A percentile compares a stretch with the other conserved stretches of the same genome.
These are phyloP conservation scores for Crax fasciolata DNA, from an alignment of 2,797 vertebrate genomes.

Conservation along the genomic window DNA sequence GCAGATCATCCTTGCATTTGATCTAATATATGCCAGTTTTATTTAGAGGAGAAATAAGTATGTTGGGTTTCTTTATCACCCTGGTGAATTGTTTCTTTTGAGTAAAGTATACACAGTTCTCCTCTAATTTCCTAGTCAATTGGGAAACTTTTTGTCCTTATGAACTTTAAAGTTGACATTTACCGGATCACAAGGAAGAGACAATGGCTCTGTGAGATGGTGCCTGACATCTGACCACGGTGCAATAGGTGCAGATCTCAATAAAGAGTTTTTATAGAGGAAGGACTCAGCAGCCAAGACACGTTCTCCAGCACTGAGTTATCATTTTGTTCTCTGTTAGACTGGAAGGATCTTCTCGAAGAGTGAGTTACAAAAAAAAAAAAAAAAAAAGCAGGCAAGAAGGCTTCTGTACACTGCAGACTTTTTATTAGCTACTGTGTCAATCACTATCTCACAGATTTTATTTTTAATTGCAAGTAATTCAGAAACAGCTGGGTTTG, in stretches of 20 bases:
- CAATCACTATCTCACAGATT: background rate
- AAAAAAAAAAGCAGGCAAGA: background rate
- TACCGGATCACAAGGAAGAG: background rate
- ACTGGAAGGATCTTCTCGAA: background rate
- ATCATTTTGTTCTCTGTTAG: background rate
- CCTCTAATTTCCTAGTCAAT: background rate
- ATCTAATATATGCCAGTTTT: conserved; percentile 3
- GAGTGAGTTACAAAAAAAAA: background rate
- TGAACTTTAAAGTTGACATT: background rate
- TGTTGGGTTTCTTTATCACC: background rate
- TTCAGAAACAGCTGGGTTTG: background rate
- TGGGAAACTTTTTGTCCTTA: background rate
- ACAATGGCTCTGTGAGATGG: background rate
- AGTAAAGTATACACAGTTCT: background rate
- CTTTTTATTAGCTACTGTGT: background rate
- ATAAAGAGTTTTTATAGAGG: background rate
- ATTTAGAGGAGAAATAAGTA: background rate
- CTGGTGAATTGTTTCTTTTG: background rate
- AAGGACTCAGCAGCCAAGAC: background rate
- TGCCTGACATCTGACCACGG: accelerated
- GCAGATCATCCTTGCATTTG: background rate
- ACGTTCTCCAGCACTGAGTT: background rate
- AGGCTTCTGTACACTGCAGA: background rate
- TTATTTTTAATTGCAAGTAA: background rate
- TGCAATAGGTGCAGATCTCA: background rate